Evolutionary conservation across 2,888 invertebrate genomes (phyloP), one percentile per base, ranked within the genome.

Genomic region (Cheiracanthium punctorium): DNA sequence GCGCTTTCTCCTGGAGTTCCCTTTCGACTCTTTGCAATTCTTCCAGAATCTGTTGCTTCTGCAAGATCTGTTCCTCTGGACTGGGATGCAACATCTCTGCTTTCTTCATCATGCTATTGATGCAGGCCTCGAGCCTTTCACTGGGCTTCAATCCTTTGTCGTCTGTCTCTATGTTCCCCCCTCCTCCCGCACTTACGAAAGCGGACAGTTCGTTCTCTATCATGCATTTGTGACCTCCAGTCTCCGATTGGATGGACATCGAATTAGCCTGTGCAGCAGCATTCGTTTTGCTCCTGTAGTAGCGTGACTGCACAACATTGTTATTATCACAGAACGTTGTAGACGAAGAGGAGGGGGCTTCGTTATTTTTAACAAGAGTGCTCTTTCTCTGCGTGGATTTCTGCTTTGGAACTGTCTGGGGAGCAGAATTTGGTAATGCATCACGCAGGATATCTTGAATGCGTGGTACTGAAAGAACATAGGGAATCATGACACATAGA

Each of bases 31-130:
- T 93, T 90, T 93, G 93, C 88, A 94, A 91, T 91, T 95, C 95
- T 90, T 95, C 95, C 41, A 95, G 93, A 90, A 95, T 95, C 90
- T 94, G 94, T 91, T 95, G 94, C 90, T 95, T 94, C 89, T 94
- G 94, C 77, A 94, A 92, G 88, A 94, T 94, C 90, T 95, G 94
- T 89, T 95, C 95, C 89, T 94, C 92, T 74, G 91, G 90, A 64
- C 91, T 91, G 48, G 89, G 88, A 82, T 88, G 71, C 28, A 89
- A 37, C 80, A 82, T 73, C 58, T 90, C 90, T 41, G 91, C 92
- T 87, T 91, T 91, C 33, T 91, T 90, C 91, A 92, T 91, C 90
- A 92, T 91, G 86, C 90, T 91, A 88, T 90, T 92, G 74, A 92
- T 92, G 81, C 91, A 91, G 24, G 91, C 90, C 88, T 92, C 92